A percentile compares a stretch with the other conserved stretches of the same genome.
These are phyloP conservation scores for Tribolium freemani DNA, from an alignment of 2,888 invertebrate genomes.

Conservation along the genomic window DNA sequence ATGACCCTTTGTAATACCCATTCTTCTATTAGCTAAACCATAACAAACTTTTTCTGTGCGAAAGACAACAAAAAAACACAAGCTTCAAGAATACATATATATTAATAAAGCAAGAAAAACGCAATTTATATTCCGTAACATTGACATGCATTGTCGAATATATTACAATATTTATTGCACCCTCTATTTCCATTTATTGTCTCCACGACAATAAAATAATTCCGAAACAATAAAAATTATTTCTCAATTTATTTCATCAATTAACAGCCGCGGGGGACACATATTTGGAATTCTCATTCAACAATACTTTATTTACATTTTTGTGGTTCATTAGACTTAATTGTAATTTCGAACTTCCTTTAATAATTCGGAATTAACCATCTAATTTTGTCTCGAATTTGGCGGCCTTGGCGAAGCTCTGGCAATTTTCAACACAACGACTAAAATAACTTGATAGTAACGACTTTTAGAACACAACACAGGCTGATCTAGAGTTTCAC, in stretches of 20 bases:
- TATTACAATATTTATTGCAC: conserved; percentile 37
- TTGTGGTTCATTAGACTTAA: too few relatives aligned
- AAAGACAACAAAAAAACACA: neutral
- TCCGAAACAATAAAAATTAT: neutral
- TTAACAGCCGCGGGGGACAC: neutral
- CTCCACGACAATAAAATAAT: conserved; percentile 22
- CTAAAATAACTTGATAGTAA: neutral
- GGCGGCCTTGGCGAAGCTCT: too few relatives aligned
- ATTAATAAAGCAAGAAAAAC: conserved; percentile 12
- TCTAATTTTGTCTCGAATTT: too few relatives aligned
- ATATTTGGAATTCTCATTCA: neutral
- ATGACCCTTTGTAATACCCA: neutral
- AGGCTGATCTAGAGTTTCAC: neutral
- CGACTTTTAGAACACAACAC: neutral
- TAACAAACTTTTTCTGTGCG: neutral
- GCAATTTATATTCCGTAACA: conserved; percentile 33
- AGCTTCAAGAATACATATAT: neutral
- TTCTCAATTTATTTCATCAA: conserved; percentile 10
- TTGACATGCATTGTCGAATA: conserved; percentile 5
- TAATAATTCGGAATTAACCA: too few relatives aligned
- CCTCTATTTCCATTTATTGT: conserved; percentile 25
- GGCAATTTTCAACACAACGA: too few relatives aligned
- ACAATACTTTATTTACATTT: too few relatives aligned
- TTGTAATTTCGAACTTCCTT: too few relatives aligned
- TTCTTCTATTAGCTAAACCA: neutral